Conservation (phyloP, 2,113 vertebrate species). For the Planiliza haematocheilus region DNA sequence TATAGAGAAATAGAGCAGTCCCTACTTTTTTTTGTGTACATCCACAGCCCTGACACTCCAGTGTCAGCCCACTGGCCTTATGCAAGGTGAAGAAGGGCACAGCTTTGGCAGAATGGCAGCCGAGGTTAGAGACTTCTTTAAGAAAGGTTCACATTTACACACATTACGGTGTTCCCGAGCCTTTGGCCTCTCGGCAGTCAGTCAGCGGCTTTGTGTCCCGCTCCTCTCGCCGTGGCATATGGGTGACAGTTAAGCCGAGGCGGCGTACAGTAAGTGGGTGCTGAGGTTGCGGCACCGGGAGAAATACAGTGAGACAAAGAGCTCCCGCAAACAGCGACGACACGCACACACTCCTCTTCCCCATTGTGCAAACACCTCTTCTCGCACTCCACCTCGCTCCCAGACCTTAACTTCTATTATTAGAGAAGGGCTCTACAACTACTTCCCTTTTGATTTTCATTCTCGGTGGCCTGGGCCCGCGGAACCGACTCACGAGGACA, state of each 20-base stretch:
- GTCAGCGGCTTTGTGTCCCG: slow-evolving; percentile 35
- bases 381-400: slow-evolving; percentile 31
- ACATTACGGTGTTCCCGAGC: slow-evolving; percentile 25
- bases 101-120: slow-evolving; percentile 23
- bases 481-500: slow-evolving; percentile 11
- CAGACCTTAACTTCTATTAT: slow-evolving; percentile 57
- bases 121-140: slow-evolving; percentile 45
- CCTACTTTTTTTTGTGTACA: not conserved
- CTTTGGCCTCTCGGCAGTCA: slow-evolving; percentile 47
- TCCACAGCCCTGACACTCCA: not conserved
- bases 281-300: not conserved
- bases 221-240: slow-evolving; percentile 25
- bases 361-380: slow-evolving; percentile 60
- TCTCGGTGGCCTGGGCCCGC: slow-evolving; percentile 14
- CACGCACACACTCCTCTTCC: slow-evolving; percentile 28
- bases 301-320: slow-evolving; percentile 44
- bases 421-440: slow-evolving; percentile 52
- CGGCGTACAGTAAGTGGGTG: slow-evolving; percentile 6
- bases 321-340: no score
- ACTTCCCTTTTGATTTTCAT: slow-evolving; percentile 48
- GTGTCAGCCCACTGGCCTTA: slow-evolving; percentile 22
- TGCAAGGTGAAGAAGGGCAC: slow-evolving; percentile 26
- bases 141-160: slow-evolving; percentile 58
- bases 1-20: not conserved
- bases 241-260: slow-evolving; percentile 30